phyloP scores from a whole-genome alignment of 2,888 invertebrate species.

The Phengaris alcon region DNA sequence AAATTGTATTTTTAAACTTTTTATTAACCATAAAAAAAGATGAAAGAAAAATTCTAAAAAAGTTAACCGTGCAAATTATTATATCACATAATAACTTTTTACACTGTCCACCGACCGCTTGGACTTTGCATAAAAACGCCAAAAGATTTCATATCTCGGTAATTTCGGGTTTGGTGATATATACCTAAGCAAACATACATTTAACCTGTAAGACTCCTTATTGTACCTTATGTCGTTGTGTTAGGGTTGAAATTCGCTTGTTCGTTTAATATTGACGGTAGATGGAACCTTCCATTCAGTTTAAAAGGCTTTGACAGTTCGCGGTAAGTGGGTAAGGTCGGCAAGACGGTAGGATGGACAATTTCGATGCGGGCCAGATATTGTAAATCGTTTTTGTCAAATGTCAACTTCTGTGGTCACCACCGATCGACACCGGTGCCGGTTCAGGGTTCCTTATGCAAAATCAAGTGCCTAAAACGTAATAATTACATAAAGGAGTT shows the following conservation, averaged over 20 bases:
- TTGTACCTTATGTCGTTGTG: constrained; percentile 20
- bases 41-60: neutral
- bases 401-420: constrained; percentile 76
- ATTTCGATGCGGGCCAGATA: constrained; percentile 70
- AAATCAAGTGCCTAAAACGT: neutral
- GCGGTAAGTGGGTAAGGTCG: constrained; percentile 58
- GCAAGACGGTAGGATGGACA: constrained; percentile 73
- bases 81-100: constrained; percentile 35
- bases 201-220: neutral
- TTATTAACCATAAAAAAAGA: neutral
- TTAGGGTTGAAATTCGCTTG: constrained; percentile 42
- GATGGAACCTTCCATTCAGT: constrained; percentile 44
- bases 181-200: constrained; percentile 46
- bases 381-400: constrained; percentile 72
- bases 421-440: constrained; percentile 48
- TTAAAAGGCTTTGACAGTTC: constrained; percentile 75
- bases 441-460: constrained; percentile 43
- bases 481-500: neutral
- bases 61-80: neutral
- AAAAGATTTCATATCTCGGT: constrained; percentile 69
- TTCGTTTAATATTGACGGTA: constrained; percentile 30
- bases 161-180: constrained; percentile 69
- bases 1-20: neutral
- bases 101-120: constrained; percentile 44
- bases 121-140: constrained; percentile 47